Evolutionary conservation across 1,140 invertebrate species (phyloP), one percentile per base, ranked within the genome.

Genomic region (Lucilia sericata): DNA sequence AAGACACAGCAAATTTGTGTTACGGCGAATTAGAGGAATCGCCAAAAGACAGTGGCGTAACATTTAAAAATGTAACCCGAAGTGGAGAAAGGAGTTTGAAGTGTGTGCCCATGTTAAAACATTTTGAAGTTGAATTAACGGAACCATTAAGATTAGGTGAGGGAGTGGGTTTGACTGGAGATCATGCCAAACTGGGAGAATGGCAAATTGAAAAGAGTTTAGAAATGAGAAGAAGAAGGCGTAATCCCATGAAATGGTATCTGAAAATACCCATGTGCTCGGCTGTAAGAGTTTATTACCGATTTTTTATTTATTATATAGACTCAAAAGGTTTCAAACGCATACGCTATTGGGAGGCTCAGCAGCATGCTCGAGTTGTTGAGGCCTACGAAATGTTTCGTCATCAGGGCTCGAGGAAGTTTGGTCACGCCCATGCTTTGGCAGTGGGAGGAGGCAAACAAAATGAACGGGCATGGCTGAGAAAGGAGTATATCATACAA

Each of bases 391-490:
- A 93, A 86, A 87, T 88, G 25, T 87, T 87, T 70, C 86, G 88
- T 14, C 86, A 91, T 5, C 91, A 92, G 2, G 91, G 92, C 34
- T 86, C 91, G 14, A 93, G 94, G 60, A 91, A 91, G 49, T 96
- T 95, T 91, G 95, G 96, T 9, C 92, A 93, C 85, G 87, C 88
- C 1, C 89, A 90, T 84, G 84, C 87, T 19, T 84, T 76, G 0
- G 92, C 93, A 83, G 93, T 94, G 90, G 94, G 94, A 87, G 93
- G 93, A 34, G 92, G 92, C 34, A 91, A 92, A 17, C 93, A 93
- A 85, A 91, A 96, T 21, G 95, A 96, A 86, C 93, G 93, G 83
- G 97, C 97, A 0, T 98, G 97, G 97, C 91, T 98, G 2, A 97
- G 95, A 21, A 93, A 94, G 83, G 96, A 98, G 88, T 96, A 95